Evolutionary conservation across 2,113 vertebrate genomes (phyloP).

Genomic region (Ceyx margarethae): DNA sequence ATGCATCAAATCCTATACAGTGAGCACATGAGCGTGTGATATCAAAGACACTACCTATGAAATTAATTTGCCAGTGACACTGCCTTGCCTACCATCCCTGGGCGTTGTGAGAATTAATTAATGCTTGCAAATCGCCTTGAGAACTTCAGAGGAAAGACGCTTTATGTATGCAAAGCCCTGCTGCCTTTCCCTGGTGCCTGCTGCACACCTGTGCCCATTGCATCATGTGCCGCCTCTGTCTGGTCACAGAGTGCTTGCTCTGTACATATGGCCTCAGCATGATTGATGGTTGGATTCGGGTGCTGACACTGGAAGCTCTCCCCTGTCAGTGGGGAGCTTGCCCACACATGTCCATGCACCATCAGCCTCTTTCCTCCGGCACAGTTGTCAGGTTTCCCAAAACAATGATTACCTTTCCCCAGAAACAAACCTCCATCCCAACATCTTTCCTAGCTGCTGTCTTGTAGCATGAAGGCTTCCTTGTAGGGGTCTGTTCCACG

Average conservation of each 20-base stretch:
- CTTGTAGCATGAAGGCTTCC: background rate
- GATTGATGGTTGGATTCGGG: slow-evolving; percentile 22
- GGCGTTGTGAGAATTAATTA: slow-evolving; percentile 64
- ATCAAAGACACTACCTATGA: slow-evolving; percentile 52
- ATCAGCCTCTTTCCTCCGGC: slow-evolving; percentile 20
- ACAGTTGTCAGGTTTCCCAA: slow-evolving; percentile 15
- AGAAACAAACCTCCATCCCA: background rate
- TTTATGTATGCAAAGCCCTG: slow-evolving; percentile 48
- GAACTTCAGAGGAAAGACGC: slow-evolving; percentile 55
- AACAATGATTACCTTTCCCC: slow-evolving; percentile 20
- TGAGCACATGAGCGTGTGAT: background rate
- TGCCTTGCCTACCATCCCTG: slow-evolving; percentile 53
- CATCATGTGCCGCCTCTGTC: slow-evolving; percentile 51
- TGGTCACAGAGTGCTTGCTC: background rate
- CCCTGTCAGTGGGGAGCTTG: background rate
- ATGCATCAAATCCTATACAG: background rate
- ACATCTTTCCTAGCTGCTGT: background rate
- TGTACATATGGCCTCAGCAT: background rate
- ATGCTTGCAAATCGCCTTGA: slow-evolving; percentile 55
- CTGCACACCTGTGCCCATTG: slow-evolving; percentile 67
- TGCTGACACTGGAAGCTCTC: slow-evolving; percentile 20
- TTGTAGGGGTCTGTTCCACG: background rate
- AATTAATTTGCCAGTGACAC: slow-evolving; percentile 53
- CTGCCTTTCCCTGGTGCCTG: slow-evolving; percentile 31
- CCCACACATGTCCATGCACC: background rate